These are phyloP conservation scores for Sphaerophoria rueppellii DNA, from an alignment of 2,888 invertebrate species.

Conservation along the genomic window DNA sequence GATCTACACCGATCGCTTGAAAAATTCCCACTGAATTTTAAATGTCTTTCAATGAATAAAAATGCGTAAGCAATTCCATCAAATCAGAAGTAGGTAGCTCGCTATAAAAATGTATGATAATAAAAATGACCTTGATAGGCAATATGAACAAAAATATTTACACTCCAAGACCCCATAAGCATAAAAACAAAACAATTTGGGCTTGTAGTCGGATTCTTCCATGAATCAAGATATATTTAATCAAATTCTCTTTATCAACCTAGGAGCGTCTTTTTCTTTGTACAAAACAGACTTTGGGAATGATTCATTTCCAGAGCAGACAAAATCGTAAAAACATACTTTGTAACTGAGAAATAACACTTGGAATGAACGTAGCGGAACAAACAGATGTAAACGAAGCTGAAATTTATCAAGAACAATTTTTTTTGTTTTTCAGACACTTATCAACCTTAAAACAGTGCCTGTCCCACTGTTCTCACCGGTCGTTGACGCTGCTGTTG, in stretches of 20 bases:
- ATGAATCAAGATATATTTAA: constrained; percentile 4
- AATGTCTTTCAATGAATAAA: neutral
- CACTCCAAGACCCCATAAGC: neutral
- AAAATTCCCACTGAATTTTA: constrained; percentile 42
- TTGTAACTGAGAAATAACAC: too few relatives aligned
- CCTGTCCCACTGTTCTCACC: constrained; percentile 11
- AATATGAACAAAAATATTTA: constrained; percentile 47
- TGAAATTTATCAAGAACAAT: too few relatives aligned
- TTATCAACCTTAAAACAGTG: neutral
- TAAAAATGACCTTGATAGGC: constrained; percentile 57
- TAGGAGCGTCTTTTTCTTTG: neutral
- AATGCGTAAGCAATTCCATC: constrained; percentile 13
- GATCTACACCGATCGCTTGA: constrained; percentile 54
- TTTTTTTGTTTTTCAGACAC: too few relatives aligned
- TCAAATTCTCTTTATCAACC: neutral
- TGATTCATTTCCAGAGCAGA: neutral
- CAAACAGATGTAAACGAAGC: too few relatives aligned
- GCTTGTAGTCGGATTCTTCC: constrained; percentile 10
- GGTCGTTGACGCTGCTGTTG: constrained; percentile 12
- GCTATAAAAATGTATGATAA: constrained; percentile 22
- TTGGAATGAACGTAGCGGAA: too few relatives aligned
- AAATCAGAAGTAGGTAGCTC: constrained; percentile 25
- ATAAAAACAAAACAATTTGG: constrained; percentile 18
- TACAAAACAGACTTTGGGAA: neutral
- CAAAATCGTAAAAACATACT: too few relatives aligned